These are phyloP conservation scores for Clarias macrocephalus DNA, from an alignment of 2,113 vertebrate genomes.

Conservation along the genomic window DNA sequence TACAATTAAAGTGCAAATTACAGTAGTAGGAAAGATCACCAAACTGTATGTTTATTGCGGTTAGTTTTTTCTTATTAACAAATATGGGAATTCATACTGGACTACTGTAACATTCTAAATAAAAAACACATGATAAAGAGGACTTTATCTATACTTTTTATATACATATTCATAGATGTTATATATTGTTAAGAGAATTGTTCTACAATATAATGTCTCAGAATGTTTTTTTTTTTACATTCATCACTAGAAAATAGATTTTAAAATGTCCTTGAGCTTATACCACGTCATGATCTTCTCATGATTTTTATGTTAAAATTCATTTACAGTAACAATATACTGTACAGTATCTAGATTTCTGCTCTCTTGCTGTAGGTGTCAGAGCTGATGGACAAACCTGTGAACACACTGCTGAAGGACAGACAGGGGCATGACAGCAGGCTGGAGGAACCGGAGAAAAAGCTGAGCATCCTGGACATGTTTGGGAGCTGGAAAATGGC, in stretches of 20 bases:
- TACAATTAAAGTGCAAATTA: too few species aligned
- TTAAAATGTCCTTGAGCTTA: not conserved
- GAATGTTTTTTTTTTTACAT: not conserved
- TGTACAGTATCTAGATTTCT: not conserved
- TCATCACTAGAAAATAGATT: not conserved
- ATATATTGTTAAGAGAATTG: not conserved
- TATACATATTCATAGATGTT: too few species aligned
- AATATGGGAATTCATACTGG: not conserved
- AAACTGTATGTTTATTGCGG: too few species aligned
- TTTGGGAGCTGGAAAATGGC: conserved; percentile 82
- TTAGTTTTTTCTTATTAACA: too few species aligned
- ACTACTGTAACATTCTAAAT: not conserved
- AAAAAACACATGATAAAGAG: not conserved
- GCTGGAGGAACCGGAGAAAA: conserved; percentile 61
- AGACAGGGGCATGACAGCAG: conserved; percentile 13
- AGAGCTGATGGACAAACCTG: conserved; percentile 72
- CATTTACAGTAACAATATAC: not conserved
- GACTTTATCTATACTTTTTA: not conserved
- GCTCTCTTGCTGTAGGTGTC: conserved; percentile 31
- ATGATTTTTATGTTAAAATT: too few species aligned
- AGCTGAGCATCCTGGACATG: conserved; percentile 82
- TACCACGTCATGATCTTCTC: not conserved
- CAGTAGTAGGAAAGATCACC: too few species aligned
- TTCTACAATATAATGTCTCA: not conserved
- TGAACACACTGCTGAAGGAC: conserved; percentile 48